Base-by-base conservation (phyloP, 2,797 vertebrate species). In the Borostomias antarcticus region DNA sequence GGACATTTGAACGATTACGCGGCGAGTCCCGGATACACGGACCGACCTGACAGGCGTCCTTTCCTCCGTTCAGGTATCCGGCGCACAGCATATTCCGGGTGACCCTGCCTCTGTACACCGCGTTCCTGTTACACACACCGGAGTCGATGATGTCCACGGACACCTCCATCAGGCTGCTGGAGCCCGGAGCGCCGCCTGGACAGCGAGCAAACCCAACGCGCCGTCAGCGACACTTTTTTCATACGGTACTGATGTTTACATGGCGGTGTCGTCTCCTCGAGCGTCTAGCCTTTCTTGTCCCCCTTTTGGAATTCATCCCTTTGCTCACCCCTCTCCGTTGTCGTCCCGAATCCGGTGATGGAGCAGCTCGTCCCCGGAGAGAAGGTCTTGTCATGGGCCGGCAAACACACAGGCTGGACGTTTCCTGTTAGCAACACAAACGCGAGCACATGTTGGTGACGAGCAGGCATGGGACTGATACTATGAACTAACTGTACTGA, bases 71-170 rank as follows among this genome's bases (percentile, higher is more conserved):
- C 47, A 94, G 81, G 76, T 93, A 86, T 0, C 94, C 94, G 0
- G 94, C 94, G 0, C 94, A 95, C 88, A 94, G 89, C 94, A 95
- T 95, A 37, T 89, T 82, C 0, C 79, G 72, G 50, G 90, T 93
- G 57, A 95, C 84, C 51, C 71, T 83, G 30, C 87, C 91, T 50
- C 83, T 80, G 0, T 95, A 95, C 51, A 93, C 88, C 1, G 21
- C 51, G 62, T 76, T 70, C 1, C 67, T 76, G 58, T 94, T 94
- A 82, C 94, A 95, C 47, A 82, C 73, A n/a, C 62, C 48, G 25
- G 82, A 89, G 85, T 91, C 89, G 0, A 95, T 94, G 62, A 95
- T 86, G 40, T 74, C 85, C 74, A 95, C 92, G 48, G 88, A 83
- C 0, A 92, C 91, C 69, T 91, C 89, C 73, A 93, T 87, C 68